phyloP scores from a whole-genome alignment of 1,140 invertebrate species.

The Zaprionus lachaisei region DNA sequence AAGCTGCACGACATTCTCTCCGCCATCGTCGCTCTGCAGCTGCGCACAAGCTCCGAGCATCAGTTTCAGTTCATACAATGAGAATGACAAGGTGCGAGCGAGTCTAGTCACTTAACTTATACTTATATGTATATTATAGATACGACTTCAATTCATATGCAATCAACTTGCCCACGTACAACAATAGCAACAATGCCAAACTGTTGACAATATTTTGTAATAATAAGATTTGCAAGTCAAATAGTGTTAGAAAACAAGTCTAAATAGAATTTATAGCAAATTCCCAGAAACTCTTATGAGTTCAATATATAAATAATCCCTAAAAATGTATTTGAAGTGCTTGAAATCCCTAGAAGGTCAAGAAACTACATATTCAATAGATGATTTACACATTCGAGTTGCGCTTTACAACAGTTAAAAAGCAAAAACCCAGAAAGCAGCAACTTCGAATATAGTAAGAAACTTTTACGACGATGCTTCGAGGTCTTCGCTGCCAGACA shows the following conservation, averaged over 20 bases:
- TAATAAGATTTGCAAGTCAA: conserved; percentile 4
- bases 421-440: neutral
- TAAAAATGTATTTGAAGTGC: neutral
- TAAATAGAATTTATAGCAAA: neutral
- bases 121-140: neutral
- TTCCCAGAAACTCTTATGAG: neutral
- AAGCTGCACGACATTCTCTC: conserved; percentile 63
- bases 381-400: neutral
- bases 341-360: neutral
- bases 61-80: too few species aligned
- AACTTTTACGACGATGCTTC: neutral
- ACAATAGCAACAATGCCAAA: conserved; percentile 2
- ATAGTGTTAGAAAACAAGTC: neutral
- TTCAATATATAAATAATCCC: neutral
- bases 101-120: neutral
- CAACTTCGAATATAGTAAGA: neutral
- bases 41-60: neutral
- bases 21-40: neutral
- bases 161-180: neutral
- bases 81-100: neutral
- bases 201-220: neutral
- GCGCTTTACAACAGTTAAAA: neutral
- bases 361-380: neutral
- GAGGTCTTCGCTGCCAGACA: neutral
- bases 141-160: neutral